These are phyloP conservation scores for Hydrocynus forskahlii DNA, from an alignment of 2,797 vertebrate genomes.

Conservation along the genomic window DNA sequence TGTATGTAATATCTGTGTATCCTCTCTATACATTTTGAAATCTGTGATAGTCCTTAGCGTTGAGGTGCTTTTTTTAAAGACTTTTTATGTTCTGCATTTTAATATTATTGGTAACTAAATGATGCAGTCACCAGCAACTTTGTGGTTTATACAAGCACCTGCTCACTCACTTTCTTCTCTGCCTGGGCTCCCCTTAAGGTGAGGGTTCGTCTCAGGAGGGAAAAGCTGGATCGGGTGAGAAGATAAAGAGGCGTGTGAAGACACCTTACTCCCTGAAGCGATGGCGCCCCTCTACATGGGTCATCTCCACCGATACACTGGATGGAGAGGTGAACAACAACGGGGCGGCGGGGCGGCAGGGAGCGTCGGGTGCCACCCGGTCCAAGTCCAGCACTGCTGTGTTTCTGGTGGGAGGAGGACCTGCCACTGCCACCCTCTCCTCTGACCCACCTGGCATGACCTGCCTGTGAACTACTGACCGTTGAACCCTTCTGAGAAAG, in stretches of 20 bases:
- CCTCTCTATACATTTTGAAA: constrained; percentile 78
- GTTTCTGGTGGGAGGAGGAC: constrained; percentile 84
- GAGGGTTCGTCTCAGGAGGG: constrained; percentile 78
- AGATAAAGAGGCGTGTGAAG: constrained; percentile 95
- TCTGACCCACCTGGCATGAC: constrained; percentile 84
- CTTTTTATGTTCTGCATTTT: constrained; percentile 25
- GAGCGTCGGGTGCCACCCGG: constrained; percentile 56
- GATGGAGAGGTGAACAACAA: constrained; percentile 83
- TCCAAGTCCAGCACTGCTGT: constrained; percentile 91
- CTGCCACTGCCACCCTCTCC: constrained; percentile 82
- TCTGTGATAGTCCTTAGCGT: constrained; percentile 88
- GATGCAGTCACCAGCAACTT: constrained; percentile 72
- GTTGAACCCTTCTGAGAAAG: constrained; percentile 42
- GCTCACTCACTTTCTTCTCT: neutral
- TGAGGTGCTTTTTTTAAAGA: constrained; percentile 70
- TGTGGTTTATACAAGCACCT: constrained; percentile 45
- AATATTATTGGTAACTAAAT: constrained; percentile 58
- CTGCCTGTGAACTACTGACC: constrained; percentile 81
- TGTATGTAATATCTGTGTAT: constrained; percentile 71
- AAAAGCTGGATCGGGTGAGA: constrained; percentile 86
- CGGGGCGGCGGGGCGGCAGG: constrained; percentile 46
- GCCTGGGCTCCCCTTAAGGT: constrained; percentile 64
- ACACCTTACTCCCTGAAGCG: constrained; percentile 94
- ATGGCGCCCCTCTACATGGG: constrained; percentile 93
- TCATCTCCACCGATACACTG: constrained; percentile 84